phyloP scores from a whole-genome alignment of 2,888 invertebrate genomes.

The Drosophila diplacantha region DNA sequence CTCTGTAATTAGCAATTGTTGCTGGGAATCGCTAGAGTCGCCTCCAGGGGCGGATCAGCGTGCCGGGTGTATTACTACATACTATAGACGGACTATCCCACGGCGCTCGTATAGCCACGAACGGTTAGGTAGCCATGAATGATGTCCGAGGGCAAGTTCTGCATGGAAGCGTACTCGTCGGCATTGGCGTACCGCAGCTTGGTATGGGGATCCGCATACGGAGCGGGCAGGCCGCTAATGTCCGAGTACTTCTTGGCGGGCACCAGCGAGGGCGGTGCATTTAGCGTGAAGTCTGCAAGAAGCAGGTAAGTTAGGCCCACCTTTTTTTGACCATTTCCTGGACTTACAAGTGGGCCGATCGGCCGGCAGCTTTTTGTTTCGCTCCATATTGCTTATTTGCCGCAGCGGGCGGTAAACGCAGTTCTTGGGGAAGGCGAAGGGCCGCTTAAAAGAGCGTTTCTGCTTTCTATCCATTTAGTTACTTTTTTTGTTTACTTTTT shows the following conservation, averaged over 20 bases:
- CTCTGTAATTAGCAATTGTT: slow-evolving; percentile 19
- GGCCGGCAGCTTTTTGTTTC: slow-evolving; percentile 42
- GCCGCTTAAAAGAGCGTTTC: slow-evolving; percentile 46
- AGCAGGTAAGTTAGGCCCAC: neutral
- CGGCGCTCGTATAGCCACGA: slow-evolving; percentile 81
- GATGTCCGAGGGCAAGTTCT: slow-evolving; percentile 93
- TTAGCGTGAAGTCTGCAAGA: slow-evolving; percentile 88
- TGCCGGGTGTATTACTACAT: neutral
- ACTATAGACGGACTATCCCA: slow-evolving; percentile 40
- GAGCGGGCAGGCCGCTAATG: slow-evolving; percentile 90
- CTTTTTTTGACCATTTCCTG: too few species aligned
- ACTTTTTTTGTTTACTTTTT: slow-evolving; percentile 12
- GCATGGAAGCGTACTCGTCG: slow-evolving; percentile 92
- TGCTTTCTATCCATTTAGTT: slow-evolving; percentile 31
- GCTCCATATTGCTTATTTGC: slow-evolving; percentile 59
- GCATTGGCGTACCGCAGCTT: slow-evolving; percentile 90
- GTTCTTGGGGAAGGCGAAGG: slow-evolving; percentile 53
- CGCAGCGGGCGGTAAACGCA: slow-evolving; percentile 56
- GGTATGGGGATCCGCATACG: slow-evolving; percentile 94
- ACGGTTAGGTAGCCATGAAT: slow-evolving; percentile 92
- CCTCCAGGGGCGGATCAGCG: slow-evolving; percentile 10
- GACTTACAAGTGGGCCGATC: slow-evolving; percentile 51
- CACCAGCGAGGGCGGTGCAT: slow-evolving; percentile 93
- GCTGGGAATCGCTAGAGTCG: slow-evolving; percentile 1
- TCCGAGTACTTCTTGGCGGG: slow-evolving; percentile 97